Evolutionary conservation across 92 coral and sea anemone species (phyloP).

Genomic region (Actinostola sp.): DNA sequence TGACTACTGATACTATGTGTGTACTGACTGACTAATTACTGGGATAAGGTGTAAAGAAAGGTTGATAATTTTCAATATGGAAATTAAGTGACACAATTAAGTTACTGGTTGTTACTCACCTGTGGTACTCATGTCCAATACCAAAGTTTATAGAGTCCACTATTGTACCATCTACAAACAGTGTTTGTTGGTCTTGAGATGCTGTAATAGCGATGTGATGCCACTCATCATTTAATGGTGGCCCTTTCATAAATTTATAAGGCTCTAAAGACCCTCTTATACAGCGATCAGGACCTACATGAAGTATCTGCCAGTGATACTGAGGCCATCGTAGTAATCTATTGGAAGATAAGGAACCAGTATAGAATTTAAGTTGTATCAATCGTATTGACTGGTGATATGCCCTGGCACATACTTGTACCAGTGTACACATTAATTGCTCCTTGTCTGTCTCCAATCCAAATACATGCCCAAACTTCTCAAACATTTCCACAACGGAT

Average conservation of each 20-base stretch:
- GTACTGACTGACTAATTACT: too few species aligned
- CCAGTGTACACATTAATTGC: too few species aligned
- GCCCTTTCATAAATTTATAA: slow-evolving; percentile 85
- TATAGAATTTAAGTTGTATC: too few species aligned
- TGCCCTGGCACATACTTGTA: too few species aligned
- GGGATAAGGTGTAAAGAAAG: too few species aligned
- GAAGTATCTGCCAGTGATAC: slow-evolving; percentile 85
- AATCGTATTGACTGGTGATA: too few species aligned
- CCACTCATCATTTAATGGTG: slow-evolving; percentile 69
- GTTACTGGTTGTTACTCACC: slow-evolving; percentile 38
- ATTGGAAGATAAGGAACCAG: not conserved
- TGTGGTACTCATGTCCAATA: slow-evolving; percentile 80
- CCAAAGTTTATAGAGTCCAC: slow-evolving; percentile 76
- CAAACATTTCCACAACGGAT: too few species aligned
- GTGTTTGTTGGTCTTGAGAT: slow-evolving; percentile 59
- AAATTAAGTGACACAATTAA: too few species aligned
- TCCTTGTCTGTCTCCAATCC: too few species aligned
- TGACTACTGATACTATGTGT: too few species aligned
- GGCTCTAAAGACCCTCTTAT: slow-evolving; percentile 85
- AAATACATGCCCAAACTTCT: too few species aligned
- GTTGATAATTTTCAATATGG: too few species aligned
- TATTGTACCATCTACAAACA: slow-evolving; percentile 73
- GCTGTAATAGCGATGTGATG: slow-evolving; percentile 85
- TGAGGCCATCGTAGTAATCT: slow-evolving; percentile 81
- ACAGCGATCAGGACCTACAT: slow-evolving; percentile 87